Evolutionary conservation across 2,797 vertebrate species (phyloP).

Genomic region (Sebastes iracundus): DNA sequence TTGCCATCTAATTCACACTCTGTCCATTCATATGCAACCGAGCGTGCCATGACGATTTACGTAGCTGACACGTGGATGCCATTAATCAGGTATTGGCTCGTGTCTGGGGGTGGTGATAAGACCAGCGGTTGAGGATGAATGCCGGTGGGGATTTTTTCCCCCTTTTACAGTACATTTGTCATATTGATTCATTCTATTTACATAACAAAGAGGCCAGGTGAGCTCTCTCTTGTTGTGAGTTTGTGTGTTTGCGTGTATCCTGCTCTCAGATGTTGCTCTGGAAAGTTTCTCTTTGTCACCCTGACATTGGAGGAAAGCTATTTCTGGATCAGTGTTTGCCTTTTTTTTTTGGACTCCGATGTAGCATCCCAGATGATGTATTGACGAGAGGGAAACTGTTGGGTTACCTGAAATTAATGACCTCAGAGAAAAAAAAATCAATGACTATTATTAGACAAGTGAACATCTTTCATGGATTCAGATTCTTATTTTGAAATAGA

Average conservation of each 20-base stretch:
- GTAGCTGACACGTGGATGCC: constrained; percentile 47
- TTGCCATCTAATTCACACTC: constrained; percentile 27
- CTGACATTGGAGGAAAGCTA: constrained; percentile 52
- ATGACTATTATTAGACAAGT: not conserved
- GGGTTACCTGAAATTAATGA: constrained; percentile 5
- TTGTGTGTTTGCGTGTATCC: not conserved
- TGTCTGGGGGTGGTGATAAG: constrained; percentile 61
- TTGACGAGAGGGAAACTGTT: constrained; percentile 28
- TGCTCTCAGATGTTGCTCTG: constrained; percentile 26
- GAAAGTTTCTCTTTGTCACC: constrained; percentile 43
- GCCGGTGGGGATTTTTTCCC: constrained; percentile 3
- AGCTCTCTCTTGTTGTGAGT: not conserved
- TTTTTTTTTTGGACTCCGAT: constrained; percentile 2
- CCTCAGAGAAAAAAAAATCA: constrained; percentile 22
- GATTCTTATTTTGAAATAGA: not conserved
- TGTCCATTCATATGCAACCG: constrained; percentile 48
- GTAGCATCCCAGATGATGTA: constrained; percentile 36
- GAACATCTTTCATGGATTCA: not conserved
- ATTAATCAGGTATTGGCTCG: constrained; percentile 71
- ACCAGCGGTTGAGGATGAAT: constrained; percentile 35
- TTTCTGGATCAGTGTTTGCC: constrained; percentile 53
- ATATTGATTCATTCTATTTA: constrained; percentile 52
- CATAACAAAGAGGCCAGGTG: constrained; percentile 55
- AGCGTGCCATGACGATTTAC: constrained; percentile 57
- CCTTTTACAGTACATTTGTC: constrained; percentile 60